phyloP scores from a whole-genome alignment of 2,888 invertebrate species.

The Anthrax anthrax region DNA sequence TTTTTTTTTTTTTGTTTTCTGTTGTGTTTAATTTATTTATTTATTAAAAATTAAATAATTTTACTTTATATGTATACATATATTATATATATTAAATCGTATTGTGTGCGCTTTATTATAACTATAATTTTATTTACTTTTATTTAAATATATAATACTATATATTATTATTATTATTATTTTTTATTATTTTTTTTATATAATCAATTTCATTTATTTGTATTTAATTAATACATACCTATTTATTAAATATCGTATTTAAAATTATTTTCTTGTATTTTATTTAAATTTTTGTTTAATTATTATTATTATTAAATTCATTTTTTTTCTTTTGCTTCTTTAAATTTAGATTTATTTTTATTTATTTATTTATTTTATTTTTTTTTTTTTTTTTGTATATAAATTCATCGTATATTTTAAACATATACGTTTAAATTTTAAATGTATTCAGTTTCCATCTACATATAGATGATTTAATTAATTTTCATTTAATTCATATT shows the following conservation, averaged over 20 bases:
- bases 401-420: constrained; percentile 20
- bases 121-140: too few species aligned
- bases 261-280: constrained; percentile 14
- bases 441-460: constrained; percentile 18
- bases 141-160: too few species aligned
- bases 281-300: constrained; percentile 15
- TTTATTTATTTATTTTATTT: not conserved
- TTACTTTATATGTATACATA: too few species aligned
- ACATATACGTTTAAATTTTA: constrained; percentile 20
- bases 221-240: constrained; percentile 10
- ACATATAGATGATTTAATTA: constrained; percentile 22
- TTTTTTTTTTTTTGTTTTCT: too few species aligned
- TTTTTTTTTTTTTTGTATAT: not conserved
- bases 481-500: not conserved
- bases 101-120: too few species aligned
- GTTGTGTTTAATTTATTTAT: too few species aligned
- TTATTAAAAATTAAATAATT: too few species aligned
- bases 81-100: too few species aligned
- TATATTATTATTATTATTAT: too few species aligned
- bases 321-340: not conserved
- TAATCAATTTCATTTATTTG: too few species aligned
- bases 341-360: not conserved
- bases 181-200: too few species aligned
- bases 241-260: not conserved
- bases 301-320: not conserved